A percentile compares a stretch with the other conserved stretches of the same genome.
Evolutionary conservation across 2,113 vertebrate genomes (phyloP).

Genomic region (Ophiodon elongatus): DNA sequence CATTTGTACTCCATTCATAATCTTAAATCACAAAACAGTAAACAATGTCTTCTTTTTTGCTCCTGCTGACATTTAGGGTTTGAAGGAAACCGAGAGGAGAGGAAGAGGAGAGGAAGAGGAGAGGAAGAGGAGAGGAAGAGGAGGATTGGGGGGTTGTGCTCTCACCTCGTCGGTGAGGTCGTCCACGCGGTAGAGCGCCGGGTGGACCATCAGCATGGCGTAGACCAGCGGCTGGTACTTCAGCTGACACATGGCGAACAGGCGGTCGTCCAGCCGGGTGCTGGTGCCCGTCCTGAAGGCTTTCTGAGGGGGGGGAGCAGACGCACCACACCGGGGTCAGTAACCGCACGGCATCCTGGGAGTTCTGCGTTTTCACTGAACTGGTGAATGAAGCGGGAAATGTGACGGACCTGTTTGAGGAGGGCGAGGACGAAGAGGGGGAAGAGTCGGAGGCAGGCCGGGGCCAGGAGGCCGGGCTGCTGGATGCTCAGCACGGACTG

Average conservation of each 20-base stretch:
- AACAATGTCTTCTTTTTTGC: no score
- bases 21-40: no score
- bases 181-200: conserved; percentile 92
- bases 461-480: conserved; percentile 92
- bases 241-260: conserved; percentile 96
- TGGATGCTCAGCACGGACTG: conserved; percentile 89
- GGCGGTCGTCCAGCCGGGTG: conserved; percentile 91
- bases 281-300: conserved; percentile 94
- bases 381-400: no score
- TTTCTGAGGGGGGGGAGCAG: no score
- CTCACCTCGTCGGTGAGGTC: conserved; percentile 93
- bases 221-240: conserved; percentile 95
- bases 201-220: conserved; percentile 94
- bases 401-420: conserved; percentile 98
- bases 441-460: conserved; percentile 91
- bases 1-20: neutral
- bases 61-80: no score
- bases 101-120: no score
- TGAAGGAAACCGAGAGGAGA: no score
- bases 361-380: no score
- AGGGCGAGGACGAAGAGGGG: conserved; percentile 93
- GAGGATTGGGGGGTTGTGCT: no score
- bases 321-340: no score
- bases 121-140: no score
- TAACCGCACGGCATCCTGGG: no score